These are phyloP conservation scores for Formica exsecta DNA, from an alignment of 1,140 invertebrate genomes.

Conservation along the genomic window DNA sequence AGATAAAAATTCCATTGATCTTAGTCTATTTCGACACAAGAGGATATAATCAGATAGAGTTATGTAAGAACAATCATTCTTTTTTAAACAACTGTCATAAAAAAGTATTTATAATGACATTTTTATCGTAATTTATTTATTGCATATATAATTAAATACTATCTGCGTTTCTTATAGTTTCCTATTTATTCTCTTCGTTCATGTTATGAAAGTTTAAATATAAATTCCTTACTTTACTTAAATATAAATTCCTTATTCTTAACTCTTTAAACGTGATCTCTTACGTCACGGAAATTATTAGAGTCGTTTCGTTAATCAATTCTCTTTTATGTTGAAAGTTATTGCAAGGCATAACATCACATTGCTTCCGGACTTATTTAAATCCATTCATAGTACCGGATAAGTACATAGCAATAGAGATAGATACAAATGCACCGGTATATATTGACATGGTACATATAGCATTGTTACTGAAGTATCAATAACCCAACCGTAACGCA, in stretches of 20 bases:
- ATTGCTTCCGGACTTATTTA: constrained; percentile 26
- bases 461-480: constrained; percentile 58
- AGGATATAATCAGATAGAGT: neutral
- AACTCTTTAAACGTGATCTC: neutral
- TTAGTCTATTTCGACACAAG: neutral
- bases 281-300: neutral
- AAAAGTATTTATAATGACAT: neutral
- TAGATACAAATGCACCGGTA: constrained; percentile 29
- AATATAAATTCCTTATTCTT: neutral
- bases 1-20: constrained; percentile 2
- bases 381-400: constrained; percentile 7
- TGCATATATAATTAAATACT: neutral
- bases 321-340: neutral
- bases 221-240: neutral
- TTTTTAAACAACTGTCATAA: neutral
- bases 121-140: neutral
- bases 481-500: constrained; percentile 46
- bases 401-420: neutral
- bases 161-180: neutral
- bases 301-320: neutral
- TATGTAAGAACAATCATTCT: neutral
- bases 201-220: neutral
- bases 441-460: constrained; percentile 52
- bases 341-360: constrained; percentile 9
- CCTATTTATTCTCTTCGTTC: neutral